Percentiles rank a stretch among this genome's conserved stretches.
These are phyloP conservation scores for Brachionus rotundiformis DNA, from an alignment of 1,140 invertebrate species.

Conservation along the genomic window DNA sequence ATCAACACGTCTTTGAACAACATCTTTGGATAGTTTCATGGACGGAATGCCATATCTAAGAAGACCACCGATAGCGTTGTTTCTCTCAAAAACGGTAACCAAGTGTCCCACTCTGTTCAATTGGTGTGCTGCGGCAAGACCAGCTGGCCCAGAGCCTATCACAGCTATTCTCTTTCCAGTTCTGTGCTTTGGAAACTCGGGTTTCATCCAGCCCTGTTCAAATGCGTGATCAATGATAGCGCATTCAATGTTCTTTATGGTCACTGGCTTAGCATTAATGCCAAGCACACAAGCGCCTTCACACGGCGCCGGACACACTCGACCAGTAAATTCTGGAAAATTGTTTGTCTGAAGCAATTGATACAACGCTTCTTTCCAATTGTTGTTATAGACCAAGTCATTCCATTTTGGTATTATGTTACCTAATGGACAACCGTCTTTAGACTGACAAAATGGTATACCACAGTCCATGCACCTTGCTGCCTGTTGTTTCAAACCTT, in stretches of 20 bases:
- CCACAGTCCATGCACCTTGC: constrained; percentile 98
- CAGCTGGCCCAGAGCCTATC: constrained; percentile 92
- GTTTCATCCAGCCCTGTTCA: constrained; percentile 89
- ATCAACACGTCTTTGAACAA: constrained; percentile 82
- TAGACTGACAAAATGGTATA: constrained; percentile 96
- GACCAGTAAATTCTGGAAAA: constrained; percentile 97
- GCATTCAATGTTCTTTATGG: constrained; percentile 98
- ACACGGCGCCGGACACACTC: constrained; percentile 96
- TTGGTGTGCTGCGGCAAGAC: constrained; percentile 92
- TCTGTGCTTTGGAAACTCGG: constrained; percentile 73
- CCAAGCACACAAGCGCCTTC: constrained; percentile 91
- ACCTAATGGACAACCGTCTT: constrained; percentile 91
- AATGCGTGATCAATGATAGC: constrained; percentile 98
- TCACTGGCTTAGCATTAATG: constrained; percentile 83
- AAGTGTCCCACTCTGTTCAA: constrained; percentile 84
- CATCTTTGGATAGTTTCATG: constrained; percentile 90
- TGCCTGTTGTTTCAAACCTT: constrained; percentile 84
- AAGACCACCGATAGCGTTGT: constrained; percentile 89
- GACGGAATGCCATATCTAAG: constrained; percentile 96
- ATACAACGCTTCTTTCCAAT: constrained; percentile 93
- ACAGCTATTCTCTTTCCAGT: constrained; percentile 85
- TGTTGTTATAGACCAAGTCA: constrained; percentile 86
- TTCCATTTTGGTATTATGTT: constrained; percentile 99
- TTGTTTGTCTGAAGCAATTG: constrained; percentile 97
- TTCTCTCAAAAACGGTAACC: constrained; percentile 93